These are phyloP conservation scores for Erebia epiphron DNA, from an alignment of 2,888 invertebrate genomes.

Conservation along the genomic window DNA sequence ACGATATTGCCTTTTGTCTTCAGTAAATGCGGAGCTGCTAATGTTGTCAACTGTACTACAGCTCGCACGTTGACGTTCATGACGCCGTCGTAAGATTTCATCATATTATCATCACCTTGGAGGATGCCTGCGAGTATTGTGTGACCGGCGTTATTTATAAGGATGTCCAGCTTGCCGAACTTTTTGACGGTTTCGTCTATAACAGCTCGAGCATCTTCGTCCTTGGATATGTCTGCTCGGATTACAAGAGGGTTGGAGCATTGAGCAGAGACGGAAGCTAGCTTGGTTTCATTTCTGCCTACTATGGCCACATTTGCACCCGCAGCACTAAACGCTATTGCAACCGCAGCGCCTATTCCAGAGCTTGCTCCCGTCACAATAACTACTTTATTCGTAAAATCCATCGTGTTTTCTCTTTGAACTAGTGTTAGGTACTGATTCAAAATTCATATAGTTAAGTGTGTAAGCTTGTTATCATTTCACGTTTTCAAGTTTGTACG, in stretches of 20 bases:
- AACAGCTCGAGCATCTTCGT: slow-evolving; percentile 40
- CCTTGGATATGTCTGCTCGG: slow-evolving; percentile 45
- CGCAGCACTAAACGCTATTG: slow-evolving; percentile 41
- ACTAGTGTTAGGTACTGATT: background rate
- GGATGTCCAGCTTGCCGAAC: slow-evolving; percentile 47
- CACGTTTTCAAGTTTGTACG: background rate
- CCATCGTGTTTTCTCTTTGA: slow-evolving; percentile 37
- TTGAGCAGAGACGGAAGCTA: slow-evolving; percentile 33
- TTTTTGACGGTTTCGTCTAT: slow-evolving; percentile 40
- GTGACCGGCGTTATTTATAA: slow-evolving; percentile 50
- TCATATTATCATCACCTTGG: slow-evolving; percentile 36
- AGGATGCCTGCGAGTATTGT: slow-evolving; percentile 31
- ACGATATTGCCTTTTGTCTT: slow-evolving; percentile 52
- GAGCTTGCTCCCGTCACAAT: slow-evolving; percentile 49
- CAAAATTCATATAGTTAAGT: background rate
- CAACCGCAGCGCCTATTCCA: slow-evolving; percentile 48
- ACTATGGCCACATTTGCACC: slow-evolving; percentile 45
- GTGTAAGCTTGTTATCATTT: background rate
- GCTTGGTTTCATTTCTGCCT: slow-evolving; percentile 41
- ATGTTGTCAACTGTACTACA: slow-evolving; percentile 43
- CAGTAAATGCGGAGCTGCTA: slow-evolving; percentile 48
- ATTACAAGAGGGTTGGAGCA: slow-evolving; percentile 39
- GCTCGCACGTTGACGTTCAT: slow-evolving; percentile 49
- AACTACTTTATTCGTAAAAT: slow-evolving; percentile 45
- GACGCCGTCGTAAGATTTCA: slow-evolving; percentile 48